phyloP scores from a whole-genome alignment of 2,888 invertebrate genomes.

The Melinopterus prodromus region DNA sequence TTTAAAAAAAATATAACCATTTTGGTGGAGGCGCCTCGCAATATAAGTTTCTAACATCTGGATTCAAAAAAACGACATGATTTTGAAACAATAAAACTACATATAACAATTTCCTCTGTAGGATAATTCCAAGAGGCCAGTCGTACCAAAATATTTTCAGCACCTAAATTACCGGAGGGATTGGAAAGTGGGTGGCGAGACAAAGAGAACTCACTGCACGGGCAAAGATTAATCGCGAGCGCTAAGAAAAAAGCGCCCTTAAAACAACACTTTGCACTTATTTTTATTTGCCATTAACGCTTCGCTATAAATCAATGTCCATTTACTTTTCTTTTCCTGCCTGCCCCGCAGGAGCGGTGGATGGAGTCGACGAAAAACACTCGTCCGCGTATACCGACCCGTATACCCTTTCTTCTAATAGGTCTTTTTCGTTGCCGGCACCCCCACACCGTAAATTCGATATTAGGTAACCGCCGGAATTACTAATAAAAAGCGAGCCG shows the following conservation, averaged over 20 bases:
- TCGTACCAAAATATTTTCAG: not conserved
- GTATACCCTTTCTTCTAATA: conserved; percentile 19
- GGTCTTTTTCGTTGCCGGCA: conserved; percentile 12
- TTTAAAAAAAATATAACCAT: no score
- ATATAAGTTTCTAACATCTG: no score
- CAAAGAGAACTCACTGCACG: not conserved
- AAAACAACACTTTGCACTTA: conserved; percentile 58
- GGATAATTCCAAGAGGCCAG: not conserved
- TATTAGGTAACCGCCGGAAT: conserved; percentile 10
- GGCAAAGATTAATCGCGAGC: conserved; percentile 33
- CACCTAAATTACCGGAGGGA: not conserved
- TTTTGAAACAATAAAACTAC: no score
- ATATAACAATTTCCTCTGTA: no score
- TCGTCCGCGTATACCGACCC: conserved; percentile 9
- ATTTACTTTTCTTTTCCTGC: conserved; percentile 39
- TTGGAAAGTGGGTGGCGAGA: conserved; percentile 8
- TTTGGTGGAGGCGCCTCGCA: no score
- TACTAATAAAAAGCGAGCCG: not conserved
- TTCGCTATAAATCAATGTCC: conserved; percentile 53
- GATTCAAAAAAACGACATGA: no score
- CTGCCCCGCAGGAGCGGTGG: conserved; percentile 7
- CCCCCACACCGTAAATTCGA: conserved; percentile 15
- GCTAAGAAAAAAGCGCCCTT: conserved; percentile 31
- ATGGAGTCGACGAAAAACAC: conserved; percentile 18
- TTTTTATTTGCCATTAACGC: conserved; percentile 59